Evolutionary conservation across 2,113 vertebrate genomes (phyloP).

Genomic region (Ranitomeya imitator): DNA sequence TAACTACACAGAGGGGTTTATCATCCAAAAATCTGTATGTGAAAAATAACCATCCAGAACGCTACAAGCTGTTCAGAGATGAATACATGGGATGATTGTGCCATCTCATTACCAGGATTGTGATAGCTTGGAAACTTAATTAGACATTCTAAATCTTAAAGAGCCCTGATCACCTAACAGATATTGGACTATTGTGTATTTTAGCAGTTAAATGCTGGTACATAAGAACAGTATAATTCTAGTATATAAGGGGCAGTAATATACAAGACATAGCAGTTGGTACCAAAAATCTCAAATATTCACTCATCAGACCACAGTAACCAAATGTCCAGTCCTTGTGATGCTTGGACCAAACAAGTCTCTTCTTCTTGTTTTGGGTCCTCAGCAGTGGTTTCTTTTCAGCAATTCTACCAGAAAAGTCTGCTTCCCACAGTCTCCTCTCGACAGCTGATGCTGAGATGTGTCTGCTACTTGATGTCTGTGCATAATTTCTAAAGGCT

Average conservation of each 20-base stretch:
- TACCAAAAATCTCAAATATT: too few species aligned
- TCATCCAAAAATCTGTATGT: constrained; percentile 51
- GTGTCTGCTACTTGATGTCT: too few species aligned
- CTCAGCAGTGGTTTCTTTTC: too few species aligned
- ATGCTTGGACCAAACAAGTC: too few species aligned
- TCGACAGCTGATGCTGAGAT: too few species aligned
- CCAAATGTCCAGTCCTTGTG: too few species aligned
- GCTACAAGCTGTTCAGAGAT: constrained; percentile 53
- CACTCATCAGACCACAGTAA: too few species aligned
- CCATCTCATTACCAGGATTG: constrained; percentile 32
- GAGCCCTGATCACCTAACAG: not conserved
- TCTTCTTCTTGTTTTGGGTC: too few species aligned
- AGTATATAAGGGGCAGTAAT: not conserved
- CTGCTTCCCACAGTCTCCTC: too few species aligned
- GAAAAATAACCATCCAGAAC: constrained; percentile 57
- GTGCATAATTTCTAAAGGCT: too few species aligned
- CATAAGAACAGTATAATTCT: not conserved
- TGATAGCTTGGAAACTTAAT: constrained; percentile 34
- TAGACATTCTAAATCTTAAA: constrained; percentile 22
- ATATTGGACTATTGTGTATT: not conserved
- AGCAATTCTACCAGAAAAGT: too few species aligned
- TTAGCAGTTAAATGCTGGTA: not conserved
- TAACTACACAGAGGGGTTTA: constrained; percentile 37
- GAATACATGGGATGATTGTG: constrained; percentile 34
- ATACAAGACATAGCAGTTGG: too few species aligned